A percentile compares a stretch with the other conserved stretches of the same genome.
Evolutionary conservation across 2,888 invertebrate genomes (phyloP).

Genomic region (Fragum sueziense): DNA sequence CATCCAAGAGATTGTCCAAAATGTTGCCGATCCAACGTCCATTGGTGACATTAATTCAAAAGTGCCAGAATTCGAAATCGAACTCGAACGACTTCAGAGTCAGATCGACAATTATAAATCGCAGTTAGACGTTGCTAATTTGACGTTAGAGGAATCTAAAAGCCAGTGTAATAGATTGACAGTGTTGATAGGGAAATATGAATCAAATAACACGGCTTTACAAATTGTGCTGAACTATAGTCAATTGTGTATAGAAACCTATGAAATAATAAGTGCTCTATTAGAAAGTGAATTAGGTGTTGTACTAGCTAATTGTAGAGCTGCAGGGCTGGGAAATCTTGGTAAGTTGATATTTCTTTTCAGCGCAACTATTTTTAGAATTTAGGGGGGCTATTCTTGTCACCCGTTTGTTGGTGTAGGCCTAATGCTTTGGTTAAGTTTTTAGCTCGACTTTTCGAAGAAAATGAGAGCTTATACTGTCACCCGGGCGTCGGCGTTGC

Average conservation of each 20-base stretch:
- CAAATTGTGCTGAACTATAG: slow-evolving; percentile 86
- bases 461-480: no score
- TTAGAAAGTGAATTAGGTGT: slow-evolving; percentile 89
- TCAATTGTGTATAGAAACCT: slow-evolving; percentile 93
- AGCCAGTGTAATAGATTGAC: slow-evolving; percentile 88
- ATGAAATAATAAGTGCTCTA: slow-evolving; percentile 92
- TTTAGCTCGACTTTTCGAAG: no score
- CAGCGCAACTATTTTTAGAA: no score
- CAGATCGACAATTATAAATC: slow-evolving; percentile 90
- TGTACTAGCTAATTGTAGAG: slow-evolving; percentile 83
- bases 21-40: slow-evolving; percentile 73
- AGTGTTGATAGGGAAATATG: slow-evolving; percentile 92
- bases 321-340: slow-evolving; percentile 80
- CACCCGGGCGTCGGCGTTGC: no score
- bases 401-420: no score
- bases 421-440: no score
- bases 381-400: no score
- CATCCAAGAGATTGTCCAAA: slow-evolving; percentile 85
- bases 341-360: no score
- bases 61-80: slow-evolving; percentile 87
- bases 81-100: slow-evolving; percentile 88
- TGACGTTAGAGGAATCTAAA: slow-evolving; percentile 90
- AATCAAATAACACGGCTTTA: slow-evolving; percentile 92
- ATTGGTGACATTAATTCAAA: slow-evolving; percentile 80
- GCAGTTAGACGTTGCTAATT: slow-evolving; percentile 89